A percentile compares a stretch with the other conserved stretches of the same genome.
Conservation (phyloP, 2,113 vertebrate species). For the Dermatemys mawii region DNA sequence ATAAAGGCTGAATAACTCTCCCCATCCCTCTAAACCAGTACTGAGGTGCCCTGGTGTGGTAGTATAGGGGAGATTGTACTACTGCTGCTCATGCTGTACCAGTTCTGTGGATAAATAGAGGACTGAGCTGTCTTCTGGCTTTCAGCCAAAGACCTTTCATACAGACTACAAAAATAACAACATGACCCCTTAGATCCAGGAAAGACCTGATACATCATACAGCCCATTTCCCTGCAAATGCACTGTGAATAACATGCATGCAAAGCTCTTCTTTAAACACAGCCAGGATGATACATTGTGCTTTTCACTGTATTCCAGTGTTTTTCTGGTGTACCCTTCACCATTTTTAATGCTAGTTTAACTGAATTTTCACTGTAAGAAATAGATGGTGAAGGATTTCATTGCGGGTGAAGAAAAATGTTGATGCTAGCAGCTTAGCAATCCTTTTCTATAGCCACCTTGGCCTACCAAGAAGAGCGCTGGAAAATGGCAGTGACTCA, state of each 20-base stretch:
- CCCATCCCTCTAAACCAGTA: neutral
- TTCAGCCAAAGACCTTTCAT: neutral
- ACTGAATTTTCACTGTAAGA: accelerated
- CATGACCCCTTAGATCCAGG: accelerated
- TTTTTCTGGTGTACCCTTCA: neutral
- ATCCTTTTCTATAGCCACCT: neutral
- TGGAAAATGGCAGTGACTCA: conserved; percentile 57
- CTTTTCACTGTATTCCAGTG: neutral
- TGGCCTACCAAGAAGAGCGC: neutral
- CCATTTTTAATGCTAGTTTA: neutral
- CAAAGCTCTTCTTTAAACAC: accelerated
- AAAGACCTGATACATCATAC: accelerated
- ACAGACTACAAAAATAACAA: accelerated
- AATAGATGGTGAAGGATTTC: neutral
- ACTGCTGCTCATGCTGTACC: neutral
- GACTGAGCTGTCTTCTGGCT: neutral
- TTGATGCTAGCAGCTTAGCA: neutral
- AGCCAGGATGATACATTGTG: neutral
- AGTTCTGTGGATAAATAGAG: neutral
- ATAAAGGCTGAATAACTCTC: neutral
- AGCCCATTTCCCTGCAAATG: neutral
- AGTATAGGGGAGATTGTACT: neutral
- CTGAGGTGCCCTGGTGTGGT: neutral
- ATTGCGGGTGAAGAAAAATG: neutral
- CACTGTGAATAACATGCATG: accelerated